Conservation (phyloP, 2,888 invertebrate genomes). For the Pocota personata region DNA sequence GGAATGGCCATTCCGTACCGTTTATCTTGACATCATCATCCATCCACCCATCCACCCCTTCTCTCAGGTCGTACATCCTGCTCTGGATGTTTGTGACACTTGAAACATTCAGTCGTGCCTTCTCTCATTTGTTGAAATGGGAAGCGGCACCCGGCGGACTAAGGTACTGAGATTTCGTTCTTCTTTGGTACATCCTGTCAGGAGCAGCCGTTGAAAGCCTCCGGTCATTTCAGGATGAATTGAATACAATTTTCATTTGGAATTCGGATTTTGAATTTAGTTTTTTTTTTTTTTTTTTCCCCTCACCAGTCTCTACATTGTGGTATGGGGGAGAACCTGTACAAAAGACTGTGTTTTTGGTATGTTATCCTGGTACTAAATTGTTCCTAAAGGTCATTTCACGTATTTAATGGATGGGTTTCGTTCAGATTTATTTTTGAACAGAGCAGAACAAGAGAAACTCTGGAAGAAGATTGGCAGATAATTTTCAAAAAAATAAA, state of each 20-base stretch:
- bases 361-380: constrained; percentile 13
- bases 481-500: constrained; percentile 15
- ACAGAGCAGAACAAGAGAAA: not conserved
- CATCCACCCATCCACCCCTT: not conserved
- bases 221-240: constrained; percentile 75
- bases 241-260: constrained; percentile 75
- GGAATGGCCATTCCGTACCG: constrained; percentile 56
- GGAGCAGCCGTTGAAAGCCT: constrained; percentile 67
- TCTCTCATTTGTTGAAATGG: not conserved
- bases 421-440: constrained; percentile 11
- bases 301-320: not conserved
- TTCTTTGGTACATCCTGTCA: constrained; percentile 66
- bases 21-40: constrained; percentile 68
- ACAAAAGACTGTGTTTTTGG: constrained; percentile 7
- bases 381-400: constrained; percentile 31
- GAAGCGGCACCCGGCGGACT: constrained; percentile 32
- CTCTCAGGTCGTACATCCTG: constrained; percentile 28
- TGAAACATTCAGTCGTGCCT: constrained; percentile 61
- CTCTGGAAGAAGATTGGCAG: not conserved
- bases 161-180: constrained; percentile 32
- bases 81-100: constrained; percentile 66
- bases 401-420: constrained; percentile 31
- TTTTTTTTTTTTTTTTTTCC: constrained; percentile 7
- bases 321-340: not conserved
- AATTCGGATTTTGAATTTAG: constrained; percentile 52